Base-by-base conservation (phyloP, 2,797 vertebrate genomes). In the Tauraco hartlaubi region DNA sequence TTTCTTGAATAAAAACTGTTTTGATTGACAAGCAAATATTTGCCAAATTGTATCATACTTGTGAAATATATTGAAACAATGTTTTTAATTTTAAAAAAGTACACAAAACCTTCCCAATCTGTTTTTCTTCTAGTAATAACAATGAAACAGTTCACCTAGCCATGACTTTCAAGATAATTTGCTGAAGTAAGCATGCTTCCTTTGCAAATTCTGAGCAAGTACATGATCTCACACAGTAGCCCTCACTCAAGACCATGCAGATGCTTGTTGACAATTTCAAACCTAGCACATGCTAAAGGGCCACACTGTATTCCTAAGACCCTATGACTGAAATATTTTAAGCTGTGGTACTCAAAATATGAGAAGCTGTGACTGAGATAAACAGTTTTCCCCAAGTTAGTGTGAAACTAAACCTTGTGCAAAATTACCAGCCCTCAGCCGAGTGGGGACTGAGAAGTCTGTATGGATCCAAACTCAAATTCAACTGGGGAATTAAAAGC, bases 161-260 rank as follows among this genome's bases (percentile, higher is more conserved):
- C 16, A 7, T 71, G 48, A 66, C n/a, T 84, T 84, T 22, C 7
- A 25, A 84, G 52, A 52, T 44, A 43, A 61, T 51, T 52, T 33
- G 12, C 54, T 79, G 17, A 49, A 66, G 52, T 37, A 39, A 23
- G 37, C 31, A 44, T 5, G 15, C 9, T 76, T 71, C 11, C 37
- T 64, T 54, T 33, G 43, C 29, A 48, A 58, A 58, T 39, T 67
- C 28, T 58, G 31, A 62, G 52, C 18, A 26, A 44, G n/a, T 22
- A 15, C 0, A 6, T 43, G 56, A 35, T 28, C 43, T 84, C 28
- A 22, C 7, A 11, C 29, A 28, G 2, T 23, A 79, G 22, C 39
- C 67, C 31, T 74, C 15, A 11, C 19, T 52, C 8, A 66, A 35
- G 58, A 37, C 49, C 4, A 6, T 2, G 29, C 0, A 0, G 22